phyloP scores from a whole-genome alignment of 2,888 invertebrate species.

The Gymnocheta viridis region DNA sequence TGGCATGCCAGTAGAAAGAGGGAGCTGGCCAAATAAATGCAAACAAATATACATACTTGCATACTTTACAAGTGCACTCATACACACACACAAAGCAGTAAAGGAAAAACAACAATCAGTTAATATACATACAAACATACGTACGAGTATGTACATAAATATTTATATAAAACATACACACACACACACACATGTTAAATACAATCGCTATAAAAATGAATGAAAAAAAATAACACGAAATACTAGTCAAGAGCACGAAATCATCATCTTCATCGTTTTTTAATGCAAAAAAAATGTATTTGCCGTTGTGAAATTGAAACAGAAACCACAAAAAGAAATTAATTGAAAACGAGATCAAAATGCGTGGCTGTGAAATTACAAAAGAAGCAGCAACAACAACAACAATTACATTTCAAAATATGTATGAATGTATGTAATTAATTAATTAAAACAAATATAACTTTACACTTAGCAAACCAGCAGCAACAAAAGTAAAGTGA shows the following conservation, averaged over 20 bases:
- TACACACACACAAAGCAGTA: background rate
- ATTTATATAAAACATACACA: too few relatives aligned
- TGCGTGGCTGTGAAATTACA: slow-evolving; percentile 41
- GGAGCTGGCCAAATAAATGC: slow-evolving; percentile 6
- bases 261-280: slow-evolving; percentile 18
- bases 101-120: background rate
- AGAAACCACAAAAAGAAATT: background rate
- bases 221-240: slow-evolving; percentile 3
- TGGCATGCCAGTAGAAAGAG: slow-evolving; percentile 3
- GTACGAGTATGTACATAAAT: background rate
- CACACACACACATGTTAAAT: background rate
- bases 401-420: background rate
- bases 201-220: background rate
- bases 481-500: background rate
- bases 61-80: background rate
- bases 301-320: slow-evolving; percentile 4
- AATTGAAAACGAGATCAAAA: slow-evolving; percentile 46
- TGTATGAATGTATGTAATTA: background rate
- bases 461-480: background rate
- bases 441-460: background rate
- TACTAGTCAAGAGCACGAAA: slow-evolving; percentile 29
- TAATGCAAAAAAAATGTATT: background rate
- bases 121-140: background rate
- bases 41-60: background rate
- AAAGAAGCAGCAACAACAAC: background rate